Evolutionary conservation across 2,888 invertebrate species (phyloP).

Genomic region (Hoplodrina blanda): DNA sequence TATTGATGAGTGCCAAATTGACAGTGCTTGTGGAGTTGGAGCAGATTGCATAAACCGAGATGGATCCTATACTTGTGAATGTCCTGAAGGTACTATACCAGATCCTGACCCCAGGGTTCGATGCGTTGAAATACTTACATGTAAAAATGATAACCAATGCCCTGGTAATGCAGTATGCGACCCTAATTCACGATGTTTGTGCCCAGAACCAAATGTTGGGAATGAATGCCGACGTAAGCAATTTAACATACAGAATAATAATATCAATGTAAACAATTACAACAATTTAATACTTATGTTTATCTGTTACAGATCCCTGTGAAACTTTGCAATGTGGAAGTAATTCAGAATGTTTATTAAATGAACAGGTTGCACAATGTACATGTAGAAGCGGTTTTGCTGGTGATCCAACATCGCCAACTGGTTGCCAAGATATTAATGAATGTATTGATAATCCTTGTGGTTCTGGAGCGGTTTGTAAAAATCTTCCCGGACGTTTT

Average conservation of each 20-base stretch:
- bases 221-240: conserved; percentile 97
- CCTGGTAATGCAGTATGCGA: conserved; percentile 97
- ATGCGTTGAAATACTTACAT: conserved; percentile 95
- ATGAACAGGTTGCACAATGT: conserved; percentile 95
- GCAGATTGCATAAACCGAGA: conserved; percentile 95
- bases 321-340: conserved; percentile 96
- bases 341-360: conserved; percentile 96
- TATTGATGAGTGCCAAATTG: conserved; percentile 94
- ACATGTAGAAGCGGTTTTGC: conserved; percentile 95
- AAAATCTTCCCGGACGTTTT: conserved; percentile 96
- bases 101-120: conserved; percentile 96
- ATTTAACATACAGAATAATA: neutral
- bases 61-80: conserved; percentile 95
- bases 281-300: conserved; percentile 24
- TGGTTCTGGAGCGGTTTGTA: conserved; percentile 95
- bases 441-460: conserved; percentile 96
- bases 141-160: conserved; percentile 94
- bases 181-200: conserved; percentile 94
- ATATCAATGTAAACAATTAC: neutral
- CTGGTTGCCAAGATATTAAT: conserved; percentile 96
- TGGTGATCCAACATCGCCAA: conserved; percentile 91
- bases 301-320: conserved; percentile 94
- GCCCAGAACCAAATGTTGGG: conserved; percentile 97
- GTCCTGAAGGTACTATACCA: conserved; percentile 95
- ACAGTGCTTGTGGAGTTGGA: conserved; percentile 94